Base-by-base conservation (phyloP, 2,113 vertebrate genomes). In the Paraplagusia blochii region DNA sequence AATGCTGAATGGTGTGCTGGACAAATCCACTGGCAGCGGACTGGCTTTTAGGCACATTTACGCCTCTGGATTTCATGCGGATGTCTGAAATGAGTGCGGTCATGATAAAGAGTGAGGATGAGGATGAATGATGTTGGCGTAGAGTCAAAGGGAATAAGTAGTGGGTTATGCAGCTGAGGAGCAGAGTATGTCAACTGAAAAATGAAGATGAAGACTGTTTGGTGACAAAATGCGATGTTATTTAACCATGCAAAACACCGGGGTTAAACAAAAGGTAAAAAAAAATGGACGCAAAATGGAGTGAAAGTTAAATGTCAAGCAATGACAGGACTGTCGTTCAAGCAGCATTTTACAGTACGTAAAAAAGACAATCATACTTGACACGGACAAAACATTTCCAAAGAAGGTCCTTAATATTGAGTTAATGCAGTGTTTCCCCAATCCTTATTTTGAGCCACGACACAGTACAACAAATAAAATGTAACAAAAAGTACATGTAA, bases 1-100 rank as follows among this genome's bases (percentile, higher is more conserved):
- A 71, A 34, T 84, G 68, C 15, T 74, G 70, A 1, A 69, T 70
- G 40, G 84, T 77, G 72, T 79, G 91, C 66, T 76, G 83, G 79
- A 90, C 90, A 81, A 90, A 89, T 77, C 87, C 88, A 75, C 81
- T 78, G 79, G 90, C 90, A 16, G 91, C 86, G 0, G 90, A 85
- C 0, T 88, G 86, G 47, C 87, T 92, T 55, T 87, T 84, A 76
- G 81, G 76, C 74, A 90, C 75, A 71, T 59, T 58, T 16, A 84
- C 63, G 47, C 85, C 87, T 71, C 85, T 84, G 78, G 90, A 83
- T 82, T 89, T 91, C 88, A 91, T 85, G 84, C 88, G 88, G 48
- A 90, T 87, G 88, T 93, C 93, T 93, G 89, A 52, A 81, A 87
- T 87, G 77, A 72, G 64, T 53, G 59, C 69, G 81, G 15, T 8